A percentile compares a stretch with the other conserved stretches of the same genome.
phyloP scores from a whole-genome alignment of 2,113 vertebrate species.

The Orientallactaga bullata region DNA sequence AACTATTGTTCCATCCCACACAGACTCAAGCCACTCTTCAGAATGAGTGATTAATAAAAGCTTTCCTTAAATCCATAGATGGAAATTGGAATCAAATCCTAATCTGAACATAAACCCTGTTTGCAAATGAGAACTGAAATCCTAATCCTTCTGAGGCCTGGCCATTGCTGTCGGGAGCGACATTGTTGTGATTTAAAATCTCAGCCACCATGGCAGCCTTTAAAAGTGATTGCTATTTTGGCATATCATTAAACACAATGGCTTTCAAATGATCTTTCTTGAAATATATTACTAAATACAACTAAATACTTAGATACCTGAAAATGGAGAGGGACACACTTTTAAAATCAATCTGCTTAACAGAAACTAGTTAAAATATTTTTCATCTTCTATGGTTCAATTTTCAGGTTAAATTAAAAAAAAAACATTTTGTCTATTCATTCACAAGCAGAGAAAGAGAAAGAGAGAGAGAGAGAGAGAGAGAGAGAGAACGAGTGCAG shows the following conservation, averaged over 20 bases:
- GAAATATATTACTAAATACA: slow-evolving; percentile 30
- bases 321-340: slow-evolving; percentile 28
- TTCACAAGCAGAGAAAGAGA: too few relatives aligned
- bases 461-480: too few relatives aligned
- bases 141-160: slow-evolving; percentile 59
- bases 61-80: slow-evolving; percentile 76
- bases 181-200: slow-evolving; percentile 60
- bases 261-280: slow-evolving; percentile 54
- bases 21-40: slow-evolving; percentile 52
- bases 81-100: slow-evolving; percentile 72
- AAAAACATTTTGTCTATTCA: too few relatives aligned
- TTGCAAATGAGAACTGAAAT: slow-evolving; percentile 80
- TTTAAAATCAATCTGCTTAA: slow-evolving; percentile 18
- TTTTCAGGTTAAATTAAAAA: neutral
- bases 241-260: slow-evolving; percentile 58
- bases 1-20: slow-evolving; percentile 46
- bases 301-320: slow-evolving; percentile 54
- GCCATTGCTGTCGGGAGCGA: slow-evolving; percentile 15
- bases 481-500: too few relatives aligned
- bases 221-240: slow-evolving; percentile 53
- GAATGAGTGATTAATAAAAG: slow-evolving; percentile 78
- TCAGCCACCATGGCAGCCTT: neutral
- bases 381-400: neutral
- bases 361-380: slow-evolving; percentile 2
- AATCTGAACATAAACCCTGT: slow-evolving; percentile 74